phyloP scores from a whole-genome alignment of 53 echinoderm and acorn worm species.

The Actinopyga echinites region DNA sequence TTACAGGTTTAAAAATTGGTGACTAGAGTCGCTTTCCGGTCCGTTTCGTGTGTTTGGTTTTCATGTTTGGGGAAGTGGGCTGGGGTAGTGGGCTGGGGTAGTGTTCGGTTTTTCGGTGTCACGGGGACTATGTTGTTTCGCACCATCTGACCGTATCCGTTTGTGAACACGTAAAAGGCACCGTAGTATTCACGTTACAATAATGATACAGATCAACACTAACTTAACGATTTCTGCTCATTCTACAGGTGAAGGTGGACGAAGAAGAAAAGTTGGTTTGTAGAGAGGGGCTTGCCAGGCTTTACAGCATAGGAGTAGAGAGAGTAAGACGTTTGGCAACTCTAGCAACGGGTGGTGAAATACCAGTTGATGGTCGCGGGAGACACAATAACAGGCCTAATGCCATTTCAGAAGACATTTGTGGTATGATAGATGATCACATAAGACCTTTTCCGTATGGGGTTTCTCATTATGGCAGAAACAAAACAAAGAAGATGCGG shows the following conservation, averaged over 20 bases:
- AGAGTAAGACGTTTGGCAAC: neutral
- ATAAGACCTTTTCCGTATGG: constrained; percentile 18
- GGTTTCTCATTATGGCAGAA: constrained; percentile 39
- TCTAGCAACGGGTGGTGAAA: neutral
- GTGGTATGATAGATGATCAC: constrained; percentile 13
- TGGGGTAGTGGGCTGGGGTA: too few species aligned
- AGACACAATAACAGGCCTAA: constrained; percentile 36
- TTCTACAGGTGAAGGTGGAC: neutral
- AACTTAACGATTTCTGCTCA: neutral
- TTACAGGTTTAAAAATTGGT: too few species aligned
- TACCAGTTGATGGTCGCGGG: constrained; percentile 18
- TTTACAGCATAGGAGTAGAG: neutral
- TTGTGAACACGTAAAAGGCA: too few species aligned
- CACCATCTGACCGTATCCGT: too few species aligned
- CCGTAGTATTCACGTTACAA: too few species aligned
- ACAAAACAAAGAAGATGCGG: constrained; percentile 4
- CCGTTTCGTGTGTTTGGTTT: too few species aligned
- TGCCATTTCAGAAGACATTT: constrained; percentile 11
- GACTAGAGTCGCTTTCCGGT: too few species aligned
- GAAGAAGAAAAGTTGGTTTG: neutral
- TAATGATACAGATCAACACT: too few species aligned
- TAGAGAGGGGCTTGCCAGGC: neutral
- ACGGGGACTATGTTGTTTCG: too few species aligned
- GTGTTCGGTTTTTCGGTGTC: too few species aligned
- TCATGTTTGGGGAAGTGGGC: too few species aligned